Evolutionary conservation across 2,797 vertebrate species (phyloP).

Genomic region (Vespertilio murinus): DNA sequence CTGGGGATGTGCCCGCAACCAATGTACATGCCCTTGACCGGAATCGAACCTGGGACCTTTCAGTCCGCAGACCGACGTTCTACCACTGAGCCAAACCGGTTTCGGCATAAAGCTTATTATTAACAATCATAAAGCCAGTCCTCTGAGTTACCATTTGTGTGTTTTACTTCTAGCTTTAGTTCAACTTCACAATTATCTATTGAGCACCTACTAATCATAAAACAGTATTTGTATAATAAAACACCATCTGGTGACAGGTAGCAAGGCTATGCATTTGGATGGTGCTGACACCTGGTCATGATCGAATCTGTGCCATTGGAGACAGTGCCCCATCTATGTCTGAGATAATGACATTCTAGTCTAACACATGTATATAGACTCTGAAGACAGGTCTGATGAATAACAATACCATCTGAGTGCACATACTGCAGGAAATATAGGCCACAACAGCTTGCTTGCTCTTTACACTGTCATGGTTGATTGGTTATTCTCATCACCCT

Average conservation of each 20-base stretch:
- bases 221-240: neutral
- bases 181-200: constrained; percentile 33
- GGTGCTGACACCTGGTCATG: constrained; percentile 51
- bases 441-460: constrained; percentile 84
- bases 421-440: constrained; percentile 85
- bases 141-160: constrained; percentile 19
- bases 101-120: neutral
- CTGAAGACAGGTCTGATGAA: constrained; percentile 80
- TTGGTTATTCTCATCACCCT: constrained; percentile 90
- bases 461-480: constrained; percentile 88
- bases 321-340: neutral
- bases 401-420: constrained; percentile 81
- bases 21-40: too few species aligned
- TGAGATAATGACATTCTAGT: constrained; percentile 53
- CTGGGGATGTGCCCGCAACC: too few species aligned
- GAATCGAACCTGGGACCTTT: too few species aligned
- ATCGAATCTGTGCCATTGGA: constrained; percentile 44
- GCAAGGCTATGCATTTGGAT: neutral
- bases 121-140: neutral
- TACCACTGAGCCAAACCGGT: too few species aligned
- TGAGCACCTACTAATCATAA: neutral
- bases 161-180: constrained; percentile 45
- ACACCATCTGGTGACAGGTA: constrained; percentile 41
- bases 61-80: too few species aligned
- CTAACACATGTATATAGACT: constrained; percentile 52